Conservation (phyloP, 2,888 invertebrate species). For the Seira ritae region DNA sequence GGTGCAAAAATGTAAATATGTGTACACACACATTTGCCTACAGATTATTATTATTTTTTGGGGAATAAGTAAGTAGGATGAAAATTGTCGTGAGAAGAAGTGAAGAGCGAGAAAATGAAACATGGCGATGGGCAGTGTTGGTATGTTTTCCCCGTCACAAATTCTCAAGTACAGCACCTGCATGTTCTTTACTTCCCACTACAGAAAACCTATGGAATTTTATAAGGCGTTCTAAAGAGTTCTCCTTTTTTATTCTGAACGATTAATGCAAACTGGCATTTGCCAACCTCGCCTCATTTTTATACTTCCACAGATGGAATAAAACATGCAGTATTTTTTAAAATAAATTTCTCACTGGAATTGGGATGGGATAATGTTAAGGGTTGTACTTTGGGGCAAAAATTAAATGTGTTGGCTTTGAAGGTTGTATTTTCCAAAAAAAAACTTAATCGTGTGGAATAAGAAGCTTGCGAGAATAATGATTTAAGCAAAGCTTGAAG, state of each 20-base stretch:
- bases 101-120: background rate
- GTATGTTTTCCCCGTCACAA: slow-evolving; percentile 18
- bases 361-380: background rate
- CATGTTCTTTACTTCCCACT: background rate
- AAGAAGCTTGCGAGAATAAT: too few species aligned
- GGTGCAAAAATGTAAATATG: slow-evolving; percentile 8
- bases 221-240: background rate
- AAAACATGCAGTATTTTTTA: background rate
- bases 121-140: slow-evolving; percentile 29
- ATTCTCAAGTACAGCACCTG: slow-evolving; percentile 18
- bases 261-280: slow-evolving; percentile 36
- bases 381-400: background rate
- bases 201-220: background rate
- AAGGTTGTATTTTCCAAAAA: too few species aligned
- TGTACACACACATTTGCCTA: too few species aligned
- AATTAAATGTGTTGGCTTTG: background rate
- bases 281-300: slow-evolving; percentile 9
- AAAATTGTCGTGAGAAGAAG: slow-evolving; percentile 14
- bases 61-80: slow-evolving; percentile 4
- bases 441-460: too few species aligned
- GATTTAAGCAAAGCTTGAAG: too few species aligned
- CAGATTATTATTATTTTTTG: background rate
- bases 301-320: slow-evolving; percentile 31
- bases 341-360: background rate
- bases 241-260: background rate